A percentile compares a stretch with the other conserved stretches of the same genome.
Evolutionary conservation across 2,113 vertebrate species (phyloP).

Genomic region (Vidua macroura): DNA sequence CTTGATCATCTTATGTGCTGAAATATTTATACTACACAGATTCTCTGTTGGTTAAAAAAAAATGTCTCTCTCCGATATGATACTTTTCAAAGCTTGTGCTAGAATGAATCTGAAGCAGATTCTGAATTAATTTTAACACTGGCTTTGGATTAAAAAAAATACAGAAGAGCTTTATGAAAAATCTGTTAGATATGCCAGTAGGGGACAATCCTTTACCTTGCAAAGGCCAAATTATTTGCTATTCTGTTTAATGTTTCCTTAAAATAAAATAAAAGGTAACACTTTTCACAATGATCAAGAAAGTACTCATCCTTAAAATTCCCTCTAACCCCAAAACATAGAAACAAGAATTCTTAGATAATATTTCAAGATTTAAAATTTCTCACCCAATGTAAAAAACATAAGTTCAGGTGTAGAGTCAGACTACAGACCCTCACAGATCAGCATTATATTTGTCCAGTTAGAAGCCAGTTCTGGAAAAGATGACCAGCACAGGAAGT

Average conservation of each 20-base stretch:
- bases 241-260: background rate
- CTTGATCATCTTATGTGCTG: background rate
- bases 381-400: background rate
- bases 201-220: background rate
- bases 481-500: background rate
- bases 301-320: background rate
- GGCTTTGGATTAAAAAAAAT: background rate
- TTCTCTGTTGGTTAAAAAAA: conserved; percentile 19
- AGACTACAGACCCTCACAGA: background rate
- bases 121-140: conserved; percentile 41
- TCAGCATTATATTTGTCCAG: background rate
- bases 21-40: conserved; percentile 45
- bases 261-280: background rate
- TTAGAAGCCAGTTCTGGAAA: background rate
- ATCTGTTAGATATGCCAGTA: background rate
- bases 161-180: background rate
- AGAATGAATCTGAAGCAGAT: conserved; percentile 5
- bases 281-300: background rate
- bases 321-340: background rate
- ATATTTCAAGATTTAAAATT: background rate
- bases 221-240: background rate
- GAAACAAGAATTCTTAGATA: background rate
- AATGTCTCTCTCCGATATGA: background rate
- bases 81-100: conserved; percentile 17
- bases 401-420: background rate